Percentiles rank a stretch among this genome's conserved stretches.
These are phyloP conservation scores for Manis javanica DNA, from an alignment of 2,797 vertebrate genomes.

Conservation along the genomic window DNA sequence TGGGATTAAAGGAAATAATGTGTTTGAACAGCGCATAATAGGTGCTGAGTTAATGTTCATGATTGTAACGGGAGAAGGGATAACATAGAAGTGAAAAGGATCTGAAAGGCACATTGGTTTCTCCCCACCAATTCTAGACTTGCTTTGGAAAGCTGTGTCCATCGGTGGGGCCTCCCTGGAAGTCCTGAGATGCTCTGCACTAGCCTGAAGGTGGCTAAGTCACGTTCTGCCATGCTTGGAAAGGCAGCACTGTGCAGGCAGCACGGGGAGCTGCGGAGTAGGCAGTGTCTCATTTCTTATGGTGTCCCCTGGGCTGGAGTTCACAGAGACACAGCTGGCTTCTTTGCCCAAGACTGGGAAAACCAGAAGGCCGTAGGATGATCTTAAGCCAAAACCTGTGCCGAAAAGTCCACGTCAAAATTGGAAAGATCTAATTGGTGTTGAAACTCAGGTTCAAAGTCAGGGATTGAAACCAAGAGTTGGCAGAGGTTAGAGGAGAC, in stretches of 20 bases:
- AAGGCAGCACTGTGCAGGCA: neutral
- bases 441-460: neutral
- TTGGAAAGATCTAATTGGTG: neutral
- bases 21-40: neutral
- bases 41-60: too few species aligned
- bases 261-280: neutral
- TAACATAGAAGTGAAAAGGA: neutral
- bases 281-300: fast-evolving
- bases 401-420: neutral
- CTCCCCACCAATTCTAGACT: neutral
- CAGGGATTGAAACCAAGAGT: neutral
- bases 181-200: neutral
- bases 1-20: neutral
- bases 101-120: neutral
- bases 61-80: too few species aligned
- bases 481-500: neutral
- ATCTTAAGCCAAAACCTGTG: neutral
- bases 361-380: neutral
- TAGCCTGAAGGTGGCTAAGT: neutral
- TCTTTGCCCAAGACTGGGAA: neutral
- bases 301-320: neutral
- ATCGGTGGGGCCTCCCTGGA: neutral
- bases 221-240: neutral
- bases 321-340: neutral
- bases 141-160: neutral